Percentiles rank a stretch among this genome's conserved stretches.
Evolutionary conservation across 2,888 invertebrate genomes (phyloP).

Genomic region (Muscina levida): DNA sequence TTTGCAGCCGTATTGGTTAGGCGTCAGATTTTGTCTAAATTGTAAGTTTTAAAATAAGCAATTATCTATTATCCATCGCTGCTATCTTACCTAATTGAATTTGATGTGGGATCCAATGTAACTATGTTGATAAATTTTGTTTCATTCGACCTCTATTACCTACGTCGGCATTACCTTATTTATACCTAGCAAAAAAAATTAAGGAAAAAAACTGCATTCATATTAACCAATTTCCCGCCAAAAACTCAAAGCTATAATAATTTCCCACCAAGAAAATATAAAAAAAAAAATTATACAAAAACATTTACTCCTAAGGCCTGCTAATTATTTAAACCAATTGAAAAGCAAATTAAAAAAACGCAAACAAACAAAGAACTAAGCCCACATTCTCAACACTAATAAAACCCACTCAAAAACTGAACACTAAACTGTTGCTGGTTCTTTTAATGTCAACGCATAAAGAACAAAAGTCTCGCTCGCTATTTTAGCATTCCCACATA

Average conservation of each 20-base stretch:
- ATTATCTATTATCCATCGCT: too few relatives aligned
- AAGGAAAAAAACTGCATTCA: too few relatives aligned
- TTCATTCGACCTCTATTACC: too few relatives aligned
- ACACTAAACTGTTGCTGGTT: slow-evolving; percentile 56
- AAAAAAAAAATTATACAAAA: slow-evolving; percentile 2
- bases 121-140: too few relatives aligned
- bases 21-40: too few relatives aligned
- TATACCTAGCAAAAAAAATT: too few relatives aligned
- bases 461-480: slow-evolving; percentile 35
- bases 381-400: slow-evolving; percentile 6
- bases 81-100: too few relatives aligned
- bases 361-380: neutral
- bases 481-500: neutral
- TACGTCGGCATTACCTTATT: too few relatives aligned
- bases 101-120: too few relatives aligned
- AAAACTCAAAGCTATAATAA: neutral
- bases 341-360: too few relatives aligned
- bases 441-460: slow-evolving; percentile 38
- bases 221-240: slow-evolving; percentile 6
- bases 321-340: slow-evolving; percentile 3
- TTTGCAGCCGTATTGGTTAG: too few relatives aligned
- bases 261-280: neutral
- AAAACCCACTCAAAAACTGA: slow-evolving; percentile 43
- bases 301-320: neutral
- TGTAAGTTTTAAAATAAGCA: too few relatives aligned